phyloP scores from a whole-genome alignment of 2,113 vertebrate species.

The Passer montanus region DNA sequence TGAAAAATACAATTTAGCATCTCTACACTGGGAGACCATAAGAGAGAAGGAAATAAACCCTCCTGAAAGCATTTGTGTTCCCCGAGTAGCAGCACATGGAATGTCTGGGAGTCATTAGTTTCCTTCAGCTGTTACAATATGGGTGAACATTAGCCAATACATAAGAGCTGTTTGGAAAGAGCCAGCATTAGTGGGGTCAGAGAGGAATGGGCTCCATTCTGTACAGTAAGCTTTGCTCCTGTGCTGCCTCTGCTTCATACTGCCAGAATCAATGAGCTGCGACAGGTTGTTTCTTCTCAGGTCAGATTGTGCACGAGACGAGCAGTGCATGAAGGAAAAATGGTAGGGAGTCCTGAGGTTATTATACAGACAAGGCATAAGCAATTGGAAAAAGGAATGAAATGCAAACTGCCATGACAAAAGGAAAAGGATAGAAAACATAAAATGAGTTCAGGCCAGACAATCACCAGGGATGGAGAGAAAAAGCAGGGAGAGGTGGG shows the following conservation, averaged over 20 bases:
- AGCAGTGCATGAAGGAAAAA: background rate
- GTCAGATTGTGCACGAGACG: background rate
- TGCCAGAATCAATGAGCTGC: background rate
- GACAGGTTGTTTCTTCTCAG: background rate
- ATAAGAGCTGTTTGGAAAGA: background rate
- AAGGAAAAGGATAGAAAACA: background rate
- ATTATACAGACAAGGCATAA: background rate
- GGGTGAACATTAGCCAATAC: background rate
- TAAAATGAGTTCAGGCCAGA: background rate
- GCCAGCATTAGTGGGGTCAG: background rate
- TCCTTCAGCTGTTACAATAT: background rate
- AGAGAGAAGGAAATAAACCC: background rate
- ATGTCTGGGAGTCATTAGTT: background rate
- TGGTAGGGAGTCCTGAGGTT: background rate
- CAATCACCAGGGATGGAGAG: background rate
- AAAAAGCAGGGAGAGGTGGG: background rate
- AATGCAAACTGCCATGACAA: conserved; percentile 6
- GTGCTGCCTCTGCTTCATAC: background rate
- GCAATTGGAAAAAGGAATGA: background rate
- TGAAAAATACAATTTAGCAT: background rate
- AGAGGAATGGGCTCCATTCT: background rate
- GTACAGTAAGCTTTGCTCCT: background rate
- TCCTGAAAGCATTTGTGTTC: background rate
- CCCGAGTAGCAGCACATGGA: background rate
- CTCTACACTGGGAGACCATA: background rate